Evolutionary conservation across 2,888 invertebrate species (phyloP).

Genomic region (Macaria notata): DNA sequence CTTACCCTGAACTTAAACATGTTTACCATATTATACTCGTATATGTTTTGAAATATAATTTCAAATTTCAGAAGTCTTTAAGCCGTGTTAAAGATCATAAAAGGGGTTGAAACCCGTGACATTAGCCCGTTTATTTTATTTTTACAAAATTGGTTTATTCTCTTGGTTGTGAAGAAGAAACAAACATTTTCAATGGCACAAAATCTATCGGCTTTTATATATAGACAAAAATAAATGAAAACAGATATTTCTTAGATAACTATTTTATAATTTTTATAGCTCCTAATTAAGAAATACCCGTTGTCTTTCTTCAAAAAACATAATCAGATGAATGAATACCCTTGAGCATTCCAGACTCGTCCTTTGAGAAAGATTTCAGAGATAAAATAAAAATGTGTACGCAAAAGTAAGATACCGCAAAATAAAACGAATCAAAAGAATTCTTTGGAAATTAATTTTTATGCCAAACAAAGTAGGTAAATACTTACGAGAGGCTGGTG

Average conservation of each 20-base stretch:
- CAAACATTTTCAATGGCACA: no score
- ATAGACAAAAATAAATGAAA: no score
- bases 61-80: no score
- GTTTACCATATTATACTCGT: conserved; percentile 29
- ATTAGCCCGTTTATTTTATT: no score
- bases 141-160: no score
- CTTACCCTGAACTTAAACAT: conserved; percentile 48
- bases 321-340: conserved; percentile 71
- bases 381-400: conserved; percentile 67
- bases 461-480: conserved; percentile 30
- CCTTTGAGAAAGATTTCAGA: conserved; percentile 68
- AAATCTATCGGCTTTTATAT: no score
- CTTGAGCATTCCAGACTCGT: conserved; percentile 61
- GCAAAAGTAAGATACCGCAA: conserved; percentile 56
- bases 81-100: no score
- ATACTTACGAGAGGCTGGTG: conserved; percentile 12
- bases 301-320: conserved; percentile 60
- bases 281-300: conserved; percentile 58
- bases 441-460: conserved; percentile 54
- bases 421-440: conserved; percentile 61
- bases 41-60: no score
- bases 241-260: conserved; percentile 2
- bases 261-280: conserved; percentile 38
- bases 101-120: no score
- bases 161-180: not conserved